Percentiles rank a stretch among this genome's conserved stretches.
Conservation (phyloP, 2,888 invertebrate species). For the Conomelus anceps region DNA sequence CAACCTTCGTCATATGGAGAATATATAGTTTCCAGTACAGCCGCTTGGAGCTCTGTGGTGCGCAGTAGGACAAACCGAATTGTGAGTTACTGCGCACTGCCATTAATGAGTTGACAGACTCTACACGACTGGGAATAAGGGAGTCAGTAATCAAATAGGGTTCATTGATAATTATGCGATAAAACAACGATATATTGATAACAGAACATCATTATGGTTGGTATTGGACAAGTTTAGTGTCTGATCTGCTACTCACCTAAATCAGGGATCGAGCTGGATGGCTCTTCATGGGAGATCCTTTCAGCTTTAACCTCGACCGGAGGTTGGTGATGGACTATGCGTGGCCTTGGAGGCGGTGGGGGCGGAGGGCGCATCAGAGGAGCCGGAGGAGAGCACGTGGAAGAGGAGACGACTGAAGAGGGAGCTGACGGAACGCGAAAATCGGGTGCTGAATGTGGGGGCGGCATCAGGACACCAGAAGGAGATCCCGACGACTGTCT, state of each 20-base stretch:
- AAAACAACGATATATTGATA: no score
- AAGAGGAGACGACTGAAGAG: constrained; percentile 32
- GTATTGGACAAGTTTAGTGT: no score
- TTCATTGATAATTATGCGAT: no score
- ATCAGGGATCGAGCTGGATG: constrained; percentile 37
- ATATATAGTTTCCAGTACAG: no score
- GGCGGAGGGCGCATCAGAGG: constrained; percentile 30
- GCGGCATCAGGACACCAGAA: constrained; percentile 2
- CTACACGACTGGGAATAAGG: no score
- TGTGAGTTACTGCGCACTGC: no score
- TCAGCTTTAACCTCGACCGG: constrained; percentile 15
- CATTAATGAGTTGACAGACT: no score
- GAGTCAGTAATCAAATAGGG: no score
- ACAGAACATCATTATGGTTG: no score
- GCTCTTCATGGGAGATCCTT: constrained; percentile 33
- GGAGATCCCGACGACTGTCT: not conserved
- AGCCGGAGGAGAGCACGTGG: constrained; percentile 32
- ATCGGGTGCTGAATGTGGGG: constrained; percentile 27
- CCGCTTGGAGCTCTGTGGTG: no score
- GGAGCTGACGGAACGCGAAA: constrained; percentile 38
- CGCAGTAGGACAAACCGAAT: no score
- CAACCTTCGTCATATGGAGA: no score
- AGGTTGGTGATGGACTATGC: constrained; percentile 16
- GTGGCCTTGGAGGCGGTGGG: constrained; percentile 29
- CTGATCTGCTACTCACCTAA: constrained; percentile 31